These are phyloP conservation scores for Maniola hyperantus DNA, from an alignment of 2,888 invertebrate genomes.

Conservation along the genomic window DNA sequence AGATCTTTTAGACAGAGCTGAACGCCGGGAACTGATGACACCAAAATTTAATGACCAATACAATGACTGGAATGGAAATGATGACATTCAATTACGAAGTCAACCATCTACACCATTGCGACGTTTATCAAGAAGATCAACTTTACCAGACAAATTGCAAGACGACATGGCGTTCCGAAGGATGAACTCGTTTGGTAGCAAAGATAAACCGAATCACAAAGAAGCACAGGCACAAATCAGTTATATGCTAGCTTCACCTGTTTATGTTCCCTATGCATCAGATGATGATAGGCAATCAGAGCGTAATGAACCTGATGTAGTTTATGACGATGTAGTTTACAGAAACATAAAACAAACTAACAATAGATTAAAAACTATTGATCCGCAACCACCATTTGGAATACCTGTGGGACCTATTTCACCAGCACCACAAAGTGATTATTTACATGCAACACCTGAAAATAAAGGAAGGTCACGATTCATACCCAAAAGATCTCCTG, in stretches of 20 bases:
- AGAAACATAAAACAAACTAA: slow-evolving; percentile 91
- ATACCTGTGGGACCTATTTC: slow-evolving; percentile 93
- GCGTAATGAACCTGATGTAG: slow-evolving; percentile 90
- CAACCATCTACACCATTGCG: slow-evolving; percentile 75
- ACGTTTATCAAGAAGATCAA: slow-evolving; percentile 68
- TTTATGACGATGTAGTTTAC: slow-evolving; percentile 92
- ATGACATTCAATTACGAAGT: slow-evolving; percentile 72
- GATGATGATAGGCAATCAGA: slow-evolving; percentile 80
- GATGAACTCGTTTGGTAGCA: slow-evolving; percentile 81
- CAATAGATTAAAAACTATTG: slow-evolving; percentile 86
- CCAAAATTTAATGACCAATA: slow-evolving; percentile 74
- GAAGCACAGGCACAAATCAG: slow-evolving; percentile 80
- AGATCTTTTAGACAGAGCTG: slow-evolving; percentile 90
- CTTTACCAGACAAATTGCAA: slow-evolving; percentile 85
- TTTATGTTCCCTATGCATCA: slow-evolving; percentile 79
- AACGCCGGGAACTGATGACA: slow-evolving; percentile 86
- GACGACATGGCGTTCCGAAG: slow-evolving; percentile 93
- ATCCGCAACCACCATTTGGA: slow-evolving; percentile 95
- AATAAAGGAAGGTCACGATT: slow-evolving; percentile 83
- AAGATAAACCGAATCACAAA: slow-evolving; percentile 72
- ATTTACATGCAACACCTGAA: slow-evolving; percentile 89
- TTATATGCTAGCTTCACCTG: slow-evolving; percentile 87
- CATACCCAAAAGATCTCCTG: slow-evolving; percentile 87
- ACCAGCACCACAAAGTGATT: slow-evolving; percentile 91
- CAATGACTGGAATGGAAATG: slow-evolving; percentile 80